Conservation (phyloP, 2,797 vertebrate species). For the Naso thynnoides region DNA sequence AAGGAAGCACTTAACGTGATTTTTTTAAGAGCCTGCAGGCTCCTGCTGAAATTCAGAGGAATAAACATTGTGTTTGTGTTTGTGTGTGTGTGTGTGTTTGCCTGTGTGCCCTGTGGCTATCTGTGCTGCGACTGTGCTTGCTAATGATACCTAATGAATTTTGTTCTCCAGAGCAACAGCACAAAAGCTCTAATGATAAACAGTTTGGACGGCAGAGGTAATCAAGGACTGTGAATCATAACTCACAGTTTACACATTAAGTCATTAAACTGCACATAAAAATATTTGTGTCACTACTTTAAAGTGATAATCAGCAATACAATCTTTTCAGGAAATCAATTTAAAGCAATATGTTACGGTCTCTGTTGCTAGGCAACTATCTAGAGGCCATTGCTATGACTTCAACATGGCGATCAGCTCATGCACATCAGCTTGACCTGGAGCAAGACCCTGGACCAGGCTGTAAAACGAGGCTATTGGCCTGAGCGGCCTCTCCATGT, state of each 20-base stretch:
- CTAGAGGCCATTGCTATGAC: slow-evolving; percentile 36
- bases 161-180: not conserved
- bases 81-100: not conserved
- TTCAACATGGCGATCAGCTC: slow-evolving; percentile 37
- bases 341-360: slow-evolving; percentile 44
- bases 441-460: slow-evolving; percentile 29
- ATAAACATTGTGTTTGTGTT: not conserved
- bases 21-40: slow-evolving; percentile 36
- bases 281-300: slow-evolving; percentile 53
- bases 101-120: slow-evolving; percentile 28
- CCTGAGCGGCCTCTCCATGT: slow-evolving; percentile 13
- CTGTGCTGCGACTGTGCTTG: slow-evolving; percentile 9
- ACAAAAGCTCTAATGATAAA: slow-evolving; percentile 38
- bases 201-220: slow-evolving; percentile 26
- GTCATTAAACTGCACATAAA: slow-evolving; percentile 27
- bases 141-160: slow-evolving; percentile 49
- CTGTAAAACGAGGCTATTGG: slow-evolving; percentile 22
- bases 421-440: slow-evolving; percentile 22
- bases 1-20: slow-evolving; percentile 23
- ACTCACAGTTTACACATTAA: slow-evolving; percentile 22
- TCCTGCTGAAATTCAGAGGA: slow-evolving; percentile 12
- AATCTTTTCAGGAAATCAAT: slow-evolving; percentile 40
- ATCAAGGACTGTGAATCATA: slow-evolving; percentile 11
- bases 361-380: slow-evolving; percentile 72
- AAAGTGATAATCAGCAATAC: slow-evolving; percentile 47